A percentile compares a stretch with the other conserved stretches of the same genome.
Evolutionary conservation across 1,140 invertebrate genomes (phyloP).

Genomic region (Carcinoscorpius rotundicauda): DNA sequence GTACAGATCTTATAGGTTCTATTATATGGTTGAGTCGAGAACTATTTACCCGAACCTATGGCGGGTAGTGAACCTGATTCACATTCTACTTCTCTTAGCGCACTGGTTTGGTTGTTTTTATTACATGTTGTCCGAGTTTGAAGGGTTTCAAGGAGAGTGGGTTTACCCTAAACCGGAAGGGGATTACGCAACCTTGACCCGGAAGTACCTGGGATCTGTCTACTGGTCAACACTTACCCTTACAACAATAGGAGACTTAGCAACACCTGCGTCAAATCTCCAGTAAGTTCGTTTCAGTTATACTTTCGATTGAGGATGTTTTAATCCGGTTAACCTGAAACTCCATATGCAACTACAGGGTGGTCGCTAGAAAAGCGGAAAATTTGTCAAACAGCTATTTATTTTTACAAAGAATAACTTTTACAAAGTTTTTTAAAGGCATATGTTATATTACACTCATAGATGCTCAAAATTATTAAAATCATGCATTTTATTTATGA

Average conservation of each 20-base stretch:
- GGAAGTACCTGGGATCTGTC: slow-evolving; percentile 85
- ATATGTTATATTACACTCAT: too few species aligned
- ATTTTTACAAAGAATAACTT: too few species aligned
- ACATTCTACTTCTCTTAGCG: slow-evolving; percentile 83
- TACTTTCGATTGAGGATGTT: background rate
- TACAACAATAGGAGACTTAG: slow-evolving; percentile 91
- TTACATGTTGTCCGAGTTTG: slow-evolving; percentile 81
- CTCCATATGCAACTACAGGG: background rate
- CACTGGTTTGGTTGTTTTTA: slow-evolving; percentile 98
- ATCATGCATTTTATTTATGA: too few species aligned
- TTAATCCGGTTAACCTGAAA: background rate
- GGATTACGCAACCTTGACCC: slow-evolving; percentile 71
- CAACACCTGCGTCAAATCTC: slow-evolving; percentile 84
- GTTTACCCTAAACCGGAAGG: slow-evolving; percentile 61
- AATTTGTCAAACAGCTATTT: too few species aligned
- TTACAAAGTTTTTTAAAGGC: too few species aligned
- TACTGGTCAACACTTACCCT: slow-evolving; percentile 94
- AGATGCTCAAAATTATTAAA: too few species aligned
- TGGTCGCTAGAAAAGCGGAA: too few species aligned
- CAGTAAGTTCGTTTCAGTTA: slow-evolving; percentile 62
- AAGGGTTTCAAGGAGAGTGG: slow-evolving; percentile 82
- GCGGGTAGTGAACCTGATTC: slow-evolving; percentile 88
- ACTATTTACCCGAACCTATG: slow-evolving; percentile 92
- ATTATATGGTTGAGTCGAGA: slow-evolving; percentile 89
- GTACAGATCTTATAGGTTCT: slow-evolving; percentile 80